Base-by-base conservation (phyloP, 2,113 vertebrate species). In the Forbesichthys agassizii region DNA sequence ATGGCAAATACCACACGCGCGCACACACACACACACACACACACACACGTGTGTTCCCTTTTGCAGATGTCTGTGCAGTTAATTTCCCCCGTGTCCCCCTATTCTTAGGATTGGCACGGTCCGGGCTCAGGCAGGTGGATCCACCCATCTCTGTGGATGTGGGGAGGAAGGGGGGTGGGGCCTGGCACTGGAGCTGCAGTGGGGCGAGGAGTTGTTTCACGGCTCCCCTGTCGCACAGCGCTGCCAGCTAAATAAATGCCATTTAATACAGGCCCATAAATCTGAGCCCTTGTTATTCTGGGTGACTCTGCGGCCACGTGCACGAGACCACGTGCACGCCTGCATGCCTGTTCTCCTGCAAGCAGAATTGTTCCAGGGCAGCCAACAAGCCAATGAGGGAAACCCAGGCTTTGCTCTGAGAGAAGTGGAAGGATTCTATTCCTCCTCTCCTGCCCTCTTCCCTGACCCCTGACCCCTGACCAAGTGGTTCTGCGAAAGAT, bases 241-340 rank as follows among this genome's bases (percentile, higher is more conserved):
- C 78, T 82, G 88, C 84, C 86, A 91, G 77, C 77, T 63, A 85
- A 89, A 88, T 81, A 86, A 88, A 91, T 82, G 75, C 65, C 36
- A 76, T 92, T 92, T 91, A 90, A 92, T 89, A 78, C 72, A 73
- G 64, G 81, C 87, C 80, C 82, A 91, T 92, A 90, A 92, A 92
- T 92, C 84, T 73, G 88, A 90, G 91, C 71, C 77, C 82, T 88
- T 86, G 88, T 87, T 81, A 78, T 80, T 89, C 71, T 71, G 46
- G 80, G 68, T 66, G 74, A 85, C 82, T 85, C 77, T 77, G 78
- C 68, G 1, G 66, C 20, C 61, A 84, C 87, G 87, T 46, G 74
- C 58, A 71, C 58, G 13, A 46, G 10, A 14, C 64, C 5, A 20
- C 20, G 20, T 27, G 27, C 27, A 2, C 27, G 27, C 27, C 27